Percentiles rank a stretch among this genome's conserved stretches.
Evolutionary conservation across 2,113 vertebrate species (phyloP).

Genomic region (Pseudorasbora parva): DNA sequence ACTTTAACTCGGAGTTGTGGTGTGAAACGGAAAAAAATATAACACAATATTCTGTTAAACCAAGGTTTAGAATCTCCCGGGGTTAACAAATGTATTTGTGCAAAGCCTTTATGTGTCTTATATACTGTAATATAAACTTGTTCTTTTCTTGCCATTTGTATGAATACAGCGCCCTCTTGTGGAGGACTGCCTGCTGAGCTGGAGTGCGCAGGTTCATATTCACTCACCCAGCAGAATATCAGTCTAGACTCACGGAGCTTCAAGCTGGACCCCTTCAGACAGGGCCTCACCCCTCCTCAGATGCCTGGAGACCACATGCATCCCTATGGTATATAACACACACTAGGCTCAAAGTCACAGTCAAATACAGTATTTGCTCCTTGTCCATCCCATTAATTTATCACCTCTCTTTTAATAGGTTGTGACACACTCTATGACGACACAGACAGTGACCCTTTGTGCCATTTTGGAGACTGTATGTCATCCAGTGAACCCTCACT

Average conservation of each 20-base stretch:
- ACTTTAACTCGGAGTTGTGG: not conserved
- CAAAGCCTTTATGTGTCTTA: not conserved
- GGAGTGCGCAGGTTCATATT: conserved; percentile 84
- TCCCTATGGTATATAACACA: conserved; percentile 85
- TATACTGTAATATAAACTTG: too few relatives aligned
- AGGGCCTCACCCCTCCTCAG: conserved; percentile 95
- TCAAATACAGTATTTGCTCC: not conserved
- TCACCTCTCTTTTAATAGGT: conserved; percentile 73
- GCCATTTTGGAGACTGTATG: conserved; percentile 85
- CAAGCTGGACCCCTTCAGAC: conserved; percentile 87
- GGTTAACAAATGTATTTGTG: not conserved
- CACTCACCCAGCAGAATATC: conserved; percentile 75
- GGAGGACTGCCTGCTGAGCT: conserved; percentile 71
- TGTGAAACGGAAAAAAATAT: not conserved
- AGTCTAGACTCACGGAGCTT: conserved; percentile 85
- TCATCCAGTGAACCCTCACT: conserved; percentile 80
- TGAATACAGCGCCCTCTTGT: conserved; percentile 77
- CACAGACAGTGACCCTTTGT: conserved; percentile 85
- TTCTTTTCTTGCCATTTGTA: not conserved
- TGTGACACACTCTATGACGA: conserved; percentile 85
- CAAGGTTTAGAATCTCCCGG: not conserved
- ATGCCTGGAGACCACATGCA: conserved; percentile 99
- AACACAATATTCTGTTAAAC: not conserved
- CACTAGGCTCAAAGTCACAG: not conserved
- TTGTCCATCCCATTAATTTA: not conserved